Base-by-base conservation (phyloP, 2,797 vertebrate genomes). In the Molossus molossus region DNA sequence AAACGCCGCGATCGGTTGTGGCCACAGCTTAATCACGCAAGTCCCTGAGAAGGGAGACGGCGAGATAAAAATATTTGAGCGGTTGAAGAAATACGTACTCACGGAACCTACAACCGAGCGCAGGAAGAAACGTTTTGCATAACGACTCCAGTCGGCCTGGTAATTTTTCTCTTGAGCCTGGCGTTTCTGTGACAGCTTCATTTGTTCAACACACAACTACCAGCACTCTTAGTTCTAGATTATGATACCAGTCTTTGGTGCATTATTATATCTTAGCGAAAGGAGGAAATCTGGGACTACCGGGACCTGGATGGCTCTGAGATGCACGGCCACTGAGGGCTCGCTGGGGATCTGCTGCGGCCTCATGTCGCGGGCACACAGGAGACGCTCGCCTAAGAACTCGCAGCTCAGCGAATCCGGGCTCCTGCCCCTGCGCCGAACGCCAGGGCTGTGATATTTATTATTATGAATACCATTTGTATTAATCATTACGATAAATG, bases 401-500 rank as follows among this genome's bases (percentile, higher is more conserved):
- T 82, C 98, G 97, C 97, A 96, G 97, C 97, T 98, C 98, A 97
- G 98, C 97, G 97, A 98, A 98, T 98, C 97, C 97, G 91, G 77
- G 96, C 97, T 98, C 98, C 97, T 96, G 94, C 90, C 96, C 93
- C 95, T 11, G 97, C 96, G 97, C 98, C 97, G 97, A 98, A 97
- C 50, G 97, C 99, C 97, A 98, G 98, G 98, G 98, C 99, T 98
- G 99, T 97, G 98, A 99, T 99, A 99, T 99, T 99, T 99, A 99
- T 99, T 99, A 99, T 99, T 99, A 99, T 98, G 99, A 99, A 99
- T 99, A 99, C 99, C 99, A 99, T 99, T 99, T 99, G 99, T 99
- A 99, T 99, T 99, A 99, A 99, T 99, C 99, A 99, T 99, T 99
- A 99, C 99, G 99, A 99, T 99, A 99, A 99, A 99, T 99, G 99